Evolutionary conservation across 2,797 vertebrate genomes (phyloP).

Genomic region (Thaleichthys pacificus): DNA sequence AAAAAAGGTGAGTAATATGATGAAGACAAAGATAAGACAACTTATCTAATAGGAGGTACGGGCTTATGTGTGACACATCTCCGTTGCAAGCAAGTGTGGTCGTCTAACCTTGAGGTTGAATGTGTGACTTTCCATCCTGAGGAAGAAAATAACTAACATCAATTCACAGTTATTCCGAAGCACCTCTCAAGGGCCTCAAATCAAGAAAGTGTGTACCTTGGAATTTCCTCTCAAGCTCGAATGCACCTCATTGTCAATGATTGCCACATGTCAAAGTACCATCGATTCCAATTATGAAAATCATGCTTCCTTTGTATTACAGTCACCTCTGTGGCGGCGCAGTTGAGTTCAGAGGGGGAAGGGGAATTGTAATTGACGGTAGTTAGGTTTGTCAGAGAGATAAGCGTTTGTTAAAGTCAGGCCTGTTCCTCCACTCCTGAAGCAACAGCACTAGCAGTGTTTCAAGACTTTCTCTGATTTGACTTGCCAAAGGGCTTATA

Average conservation of each 20-base stretch:
- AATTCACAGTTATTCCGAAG: not conserved
- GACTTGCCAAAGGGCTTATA: not conserved
- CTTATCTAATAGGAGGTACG: not conserved
- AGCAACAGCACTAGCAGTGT: not conserved
- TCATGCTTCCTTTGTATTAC: not conserved
- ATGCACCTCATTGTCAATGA: not conserved
- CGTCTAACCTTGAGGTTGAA: not conserved
- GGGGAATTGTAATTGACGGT: not conserved
- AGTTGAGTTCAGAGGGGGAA: not conserved
- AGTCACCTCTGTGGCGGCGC: not conserved
- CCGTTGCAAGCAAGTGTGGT: no score
- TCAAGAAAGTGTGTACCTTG: no score
- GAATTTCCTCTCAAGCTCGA: not conserved
- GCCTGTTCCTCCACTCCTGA: not conserved
- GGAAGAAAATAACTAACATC: not conserved
- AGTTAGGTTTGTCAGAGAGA: not conserved
- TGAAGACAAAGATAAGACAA: not conserved
- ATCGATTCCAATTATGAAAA: not conserved
- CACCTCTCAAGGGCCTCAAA: not conserved
- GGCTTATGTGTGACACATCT: not conserved
- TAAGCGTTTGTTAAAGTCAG: no score
- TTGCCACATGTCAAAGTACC: not conserved
- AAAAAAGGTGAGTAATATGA: not conserved
- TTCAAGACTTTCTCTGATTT: not conserved
- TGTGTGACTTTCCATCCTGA: not conserved